Percentiles rank a stretch among this genome's conserved stretches.
phyloP scores from a whole-genome alignment of 2,797 vertebrate genomes.

The Fratercula arctica region DNA sequence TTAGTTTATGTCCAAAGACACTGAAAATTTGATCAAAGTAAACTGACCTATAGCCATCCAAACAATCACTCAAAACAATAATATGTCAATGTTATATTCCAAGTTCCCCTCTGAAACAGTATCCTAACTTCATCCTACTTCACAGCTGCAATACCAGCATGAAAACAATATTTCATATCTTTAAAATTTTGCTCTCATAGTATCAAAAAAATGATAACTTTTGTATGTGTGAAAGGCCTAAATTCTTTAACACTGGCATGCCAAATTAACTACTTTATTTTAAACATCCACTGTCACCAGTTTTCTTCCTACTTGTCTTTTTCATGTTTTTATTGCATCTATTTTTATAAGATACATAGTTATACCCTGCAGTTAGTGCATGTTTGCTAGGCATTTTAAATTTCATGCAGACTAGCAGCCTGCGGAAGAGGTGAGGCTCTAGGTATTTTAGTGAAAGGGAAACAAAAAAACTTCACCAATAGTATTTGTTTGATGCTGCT shows the following conservation, averaged over 20 bases:
- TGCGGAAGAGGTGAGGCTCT: not conserved
- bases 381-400: not conserved
- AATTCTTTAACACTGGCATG: not conserved
- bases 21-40: not conserved
- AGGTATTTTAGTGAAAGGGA: not conserved
- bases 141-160: not conserved
- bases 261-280: not conserved
- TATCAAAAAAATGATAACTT: not conserved
- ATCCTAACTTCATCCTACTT: not conserved
- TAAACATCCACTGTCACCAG: not conserved
- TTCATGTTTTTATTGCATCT: not conserved
- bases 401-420: not conserved
- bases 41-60: not conserved
- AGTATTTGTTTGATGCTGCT: not conserved
- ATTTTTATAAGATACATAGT: not conserved
- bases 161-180: not conserved
- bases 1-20: not conserved
- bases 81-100: accelerated
- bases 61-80: not conserved
- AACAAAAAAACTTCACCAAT: not conserved
- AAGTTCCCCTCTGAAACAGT: not conserved
- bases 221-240: not conserved
- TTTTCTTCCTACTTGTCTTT: not conserved
- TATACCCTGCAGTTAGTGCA: not conserved
- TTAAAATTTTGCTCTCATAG: not conserved